Evolutionary conservation across 2,888 invertebrate species (phyloP), one percentile per base, ranked within the genome.

Genomic region (Brachylomia viminalis): DNA sequence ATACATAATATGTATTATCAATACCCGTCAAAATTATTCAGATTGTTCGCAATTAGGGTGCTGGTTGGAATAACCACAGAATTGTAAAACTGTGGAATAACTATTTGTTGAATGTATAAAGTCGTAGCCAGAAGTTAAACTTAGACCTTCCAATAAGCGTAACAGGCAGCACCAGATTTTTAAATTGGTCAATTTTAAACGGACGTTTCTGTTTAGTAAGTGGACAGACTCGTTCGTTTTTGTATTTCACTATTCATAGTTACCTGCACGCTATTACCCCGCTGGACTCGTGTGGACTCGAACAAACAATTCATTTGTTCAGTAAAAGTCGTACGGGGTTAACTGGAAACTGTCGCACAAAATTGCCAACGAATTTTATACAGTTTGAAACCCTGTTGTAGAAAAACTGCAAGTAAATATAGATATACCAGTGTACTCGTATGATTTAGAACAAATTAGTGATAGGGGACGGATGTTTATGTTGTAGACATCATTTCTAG

Each of bases 371-470:
- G 6, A 30, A 27, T 30, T 54, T 27, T 59, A 52, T 20, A 61
- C 6, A 45, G 10, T 66, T 42, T 66, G 45, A 45, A 45, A 42
- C 27, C 15, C 15, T 52, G 5, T 66, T 52, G 27, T 42, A 27
- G 23, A 30, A 45, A 30, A 42, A 45, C 20, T 30, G 30, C 15
- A n/a, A 49, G 7, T 52, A 17, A 6, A 49, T 20, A 6, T 58
- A 58, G 8, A 42, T 42, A 20, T 6, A 23, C 23, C 52, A 10
- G 23, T 69, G 30, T 66, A n/a, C n/a, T n/a, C n/a, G n/a, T n/a
- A 69, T 54, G 42, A 69, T 30, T 23, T 27, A 52, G 52, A 76
- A 68, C 45, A 52, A 66, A 67, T 76, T 27, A 61, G 17, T 17
- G 8, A 59, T 45, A 45, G 13, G 15, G 33, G 17, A 7, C 20